Conservation (phyloP, 2,113 vertebrate species). For the Emydura subglobosa region DNA sequence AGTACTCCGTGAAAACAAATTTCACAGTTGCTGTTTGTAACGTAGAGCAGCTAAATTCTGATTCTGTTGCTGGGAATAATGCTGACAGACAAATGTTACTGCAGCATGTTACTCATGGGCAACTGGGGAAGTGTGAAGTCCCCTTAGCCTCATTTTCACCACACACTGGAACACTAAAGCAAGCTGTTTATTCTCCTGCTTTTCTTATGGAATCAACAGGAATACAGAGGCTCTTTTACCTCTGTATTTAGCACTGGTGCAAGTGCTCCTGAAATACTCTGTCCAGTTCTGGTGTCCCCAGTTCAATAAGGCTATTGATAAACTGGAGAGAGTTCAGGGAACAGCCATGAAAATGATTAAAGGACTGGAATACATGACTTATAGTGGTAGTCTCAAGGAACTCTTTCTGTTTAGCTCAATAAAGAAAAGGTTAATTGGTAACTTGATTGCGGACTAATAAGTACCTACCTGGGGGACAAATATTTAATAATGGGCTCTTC, state of each 20-base stretch:
- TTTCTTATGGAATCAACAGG: not conserved
- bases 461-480: not conserved
- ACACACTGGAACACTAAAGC: not conserved
- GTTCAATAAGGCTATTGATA: not conserved
- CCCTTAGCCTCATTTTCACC: not conserved
- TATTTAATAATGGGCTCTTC: not conserved
- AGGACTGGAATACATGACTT: not conserved
- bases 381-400: not conserved
- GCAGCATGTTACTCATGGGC: not conserved
- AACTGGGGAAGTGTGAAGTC: not conserved
- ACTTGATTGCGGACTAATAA: not conserved
- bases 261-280: not conserved
- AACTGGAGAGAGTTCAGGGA: not conserved
- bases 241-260: not conserved
- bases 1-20: not conserved
- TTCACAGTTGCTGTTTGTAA: conserved; percentile 24
- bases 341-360: not conserved
- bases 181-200: not conserved
- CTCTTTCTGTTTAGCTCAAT: not conserved
- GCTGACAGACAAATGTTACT: not conserved
- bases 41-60: not conserved
- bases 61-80: not conserved
- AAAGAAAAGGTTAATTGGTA: not conserved
- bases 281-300: not conserved
- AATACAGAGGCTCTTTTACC: not conserved